phyloP scores from a whole-genome alignment of 2,113 vertebrate genomes.

The Phylloscopus trochilus region DNA sequence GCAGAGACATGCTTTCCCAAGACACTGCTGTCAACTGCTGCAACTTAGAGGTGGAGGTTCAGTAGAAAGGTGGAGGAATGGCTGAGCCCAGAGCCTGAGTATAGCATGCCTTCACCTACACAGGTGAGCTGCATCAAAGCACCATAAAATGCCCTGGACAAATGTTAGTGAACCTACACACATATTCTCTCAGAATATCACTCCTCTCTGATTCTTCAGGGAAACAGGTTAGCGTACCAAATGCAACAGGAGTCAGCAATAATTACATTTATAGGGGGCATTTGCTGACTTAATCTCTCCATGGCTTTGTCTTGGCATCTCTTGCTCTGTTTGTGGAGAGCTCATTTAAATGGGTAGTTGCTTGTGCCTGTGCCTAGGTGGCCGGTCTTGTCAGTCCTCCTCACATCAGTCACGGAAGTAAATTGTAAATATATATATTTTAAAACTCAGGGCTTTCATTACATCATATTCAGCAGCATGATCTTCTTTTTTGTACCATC shows the following conservation, averaged over 20 bases:
- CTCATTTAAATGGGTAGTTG: background rate
- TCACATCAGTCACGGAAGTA: background rate
- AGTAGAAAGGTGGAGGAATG: background rate
- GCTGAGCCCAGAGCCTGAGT: background rate
- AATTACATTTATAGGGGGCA: background rate
- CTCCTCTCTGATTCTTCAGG: background rate
- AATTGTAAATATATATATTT: background rate
- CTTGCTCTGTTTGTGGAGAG: background rate
- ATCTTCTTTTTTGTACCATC: background rate
- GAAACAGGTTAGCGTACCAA: background rate
- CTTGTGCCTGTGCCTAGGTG: background rate
- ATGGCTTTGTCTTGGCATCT: background rate
- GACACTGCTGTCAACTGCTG: background rate
- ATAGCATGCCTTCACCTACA: background rate
- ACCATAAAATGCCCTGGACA: background rate
- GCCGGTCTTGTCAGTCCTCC: background rate
- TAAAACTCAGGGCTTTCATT: background rate
- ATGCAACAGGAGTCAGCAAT: background rate
- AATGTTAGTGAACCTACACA: background rate
- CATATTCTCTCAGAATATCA: background rate
- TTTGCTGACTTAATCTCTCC: conserved; percentile 14
- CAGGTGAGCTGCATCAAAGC: background rate
- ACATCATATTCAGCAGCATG: fast-evolving
- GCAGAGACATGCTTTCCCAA: background rate
- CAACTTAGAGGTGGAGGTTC: background rate